These are phyloP conservation scores for Takifugu rubripes DNA, from an alignment of 2,797 vertebrate species.

Conservation along the genomic window DNA sequence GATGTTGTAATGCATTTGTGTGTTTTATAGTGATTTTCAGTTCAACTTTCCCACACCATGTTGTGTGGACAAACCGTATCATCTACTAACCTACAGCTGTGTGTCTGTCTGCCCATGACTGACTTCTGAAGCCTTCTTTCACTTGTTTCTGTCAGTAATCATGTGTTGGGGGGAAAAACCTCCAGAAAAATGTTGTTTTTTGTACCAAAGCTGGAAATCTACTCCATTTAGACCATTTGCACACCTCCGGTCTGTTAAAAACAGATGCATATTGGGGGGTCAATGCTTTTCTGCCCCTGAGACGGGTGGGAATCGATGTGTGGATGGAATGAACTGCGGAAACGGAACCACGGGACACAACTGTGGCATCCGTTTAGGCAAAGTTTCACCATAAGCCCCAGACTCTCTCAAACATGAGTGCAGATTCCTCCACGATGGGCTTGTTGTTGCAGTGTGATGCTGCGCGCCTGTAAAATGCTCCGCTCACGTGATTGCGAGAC, in stretches of 20 bases:
- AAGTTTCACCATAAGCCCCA: too few relatives aligned
- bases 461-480: too few relatives aligned
- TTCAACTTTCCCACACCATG: background rate
- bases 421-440: too few relatives aligned
- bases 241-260: background rate
- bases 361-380: background rate
- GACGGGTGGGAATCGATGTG: background rate
- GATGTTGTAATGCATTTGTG: too few relatives aligned
- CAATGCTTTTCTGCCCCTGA: background rate
- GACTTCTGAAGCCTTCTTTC: too few relatives aligned
- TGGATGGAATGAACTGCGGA: background rate
- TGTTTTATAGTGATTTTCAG: background rate
- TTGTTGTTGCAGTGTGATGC: too few relatives aligned
- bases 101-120: too few relatives aligned
- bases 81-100: constrained; percentile 17
- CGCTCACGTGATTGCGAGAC: too few relatives aligned
- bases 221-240: background rate
- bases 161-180: too few relatives aligned
- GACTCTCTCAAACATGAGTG: too few relatives aligned
- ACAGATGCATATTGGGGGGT: background rate
- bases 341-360: background rate
- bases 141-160: constrained; percentile 4
- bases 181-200: too few relatives aligned
- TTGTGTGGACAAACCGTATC: constrained; percentile 4
- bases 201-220: background rate